These are phyloP conservation scores for Phymanthus crucifer DNA, from an alignment of 92 coral and sea anemone species.

Conservation along the genomic window DNA sequence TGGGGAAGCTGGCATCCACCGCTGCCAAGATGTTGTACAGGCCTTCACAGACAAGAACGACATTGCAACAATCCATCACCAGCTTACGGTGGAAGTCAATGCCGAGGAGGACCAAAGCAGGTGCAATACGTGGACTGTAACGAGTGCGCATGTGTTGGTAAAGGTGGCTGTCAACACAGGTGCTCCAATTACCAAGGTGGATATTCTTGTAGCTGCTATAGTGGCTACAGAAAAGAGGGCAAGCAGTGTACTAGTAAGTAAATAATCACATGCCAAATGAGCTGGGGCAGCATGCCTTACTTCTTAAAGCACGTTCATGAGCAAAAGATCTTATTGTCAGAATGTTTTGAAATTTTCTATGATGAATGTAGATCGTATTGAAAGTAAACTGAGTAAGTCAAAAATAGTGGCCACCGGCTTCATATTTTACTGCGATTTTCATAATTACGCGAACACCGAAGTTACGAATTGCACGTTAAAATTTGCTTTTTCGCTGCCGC, in stretches of 20 bases:
- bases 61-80: conserved; percentile 25
- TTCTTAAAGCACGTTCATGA: too few relatives aligned
- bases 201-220: conserved; percentile 15
- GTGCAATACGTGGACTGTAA: conserved; percentile 22
- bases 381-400: too few relatives aligned
- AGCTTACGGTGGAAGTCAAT: not conserved
- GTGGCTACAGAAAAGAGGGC: conserved; percentile 23
- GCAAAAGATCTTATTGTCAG: too few relatives aligned
- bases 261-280: not conserved
- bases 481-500: too few relatives aligned
- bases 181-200: conserved; percentile 23
- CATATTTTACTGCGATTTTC: too few relatives aligned
- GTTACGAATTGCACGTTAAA: too few relatives aligned
- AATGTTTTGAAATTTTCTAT: too few relatives aligned
- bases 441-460: too few relatives aligned
- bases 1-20: conserved; percentile 19
- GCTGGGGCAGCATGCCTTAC: too few relatives aligned
- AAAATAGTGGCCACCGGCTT: too few relatives aligned
- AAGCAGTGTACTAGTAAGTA: conserved; percentile 10
- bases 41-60: conserved; percentile 9
- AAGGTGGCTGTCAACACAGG: conserved; percentile 15
- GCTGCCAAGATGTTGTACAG: not conserved
- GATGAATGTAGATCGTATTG: too few relatives aligned
- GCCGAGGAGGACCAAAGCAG: conserved; percentile 4
- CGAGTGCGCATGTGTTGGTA: conserved; percentile 19